These are phyloP conservation scores for Cyrtorhinus lividipennis DNA, from an alignment of 1,140 invertebrate species.

Conservation along the genomic window DNA sequence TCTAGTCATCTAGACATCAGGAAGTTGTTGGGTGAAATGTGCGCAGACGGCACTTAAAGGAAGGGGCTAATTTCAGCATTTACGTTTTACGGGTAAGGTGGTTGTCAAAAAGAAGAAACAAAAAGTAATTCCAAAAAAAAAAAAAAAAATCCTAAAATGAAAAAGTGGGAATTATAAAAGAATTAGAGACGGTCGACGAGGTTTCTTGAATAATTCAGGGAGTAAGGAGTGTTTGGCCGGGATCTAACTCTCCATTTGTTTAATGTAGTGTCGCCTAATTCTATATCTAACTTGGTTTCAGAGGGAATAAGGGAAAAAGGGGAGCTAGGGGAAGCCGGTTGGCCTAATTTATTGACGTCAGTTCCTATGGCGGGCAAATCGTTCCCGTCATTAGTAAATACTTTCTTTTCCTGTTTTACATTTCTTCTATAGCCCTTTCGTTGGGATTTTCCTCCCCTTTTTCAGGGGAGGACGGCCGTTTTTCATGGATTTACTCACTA, in stretches of 20 bases:
- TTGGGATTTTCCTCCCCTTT: background rate
- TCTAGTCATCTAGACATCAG: too few species aligned
- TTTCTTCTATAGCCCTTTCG: background rate
- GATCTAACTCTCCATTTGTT: conserved; percentile 10
- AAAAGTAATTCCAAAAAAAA: too few species aligned
- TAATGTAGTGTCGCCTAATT: conserved; percentile 15
- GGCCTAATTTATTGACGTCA: conserved; percentile 5
- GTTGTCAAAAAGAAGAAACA: too few species aligned
- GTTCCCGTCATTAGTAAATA: conserved; percentile 3
- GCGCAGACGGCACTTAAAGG: too few species aligned
- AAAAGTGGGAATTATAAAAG: conserved; percentile 1
- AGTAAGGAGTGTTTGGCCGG: background rate
- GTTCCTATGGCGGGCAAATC: conserved; percentile 1
- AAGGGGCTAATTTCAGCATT: too few species aligned
- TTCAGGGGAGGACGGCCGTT: too few species aligned
- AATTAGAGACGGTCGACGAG: background rate
- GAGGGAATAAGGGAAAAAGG: background rate
- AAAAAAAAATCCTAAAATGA: background rate
- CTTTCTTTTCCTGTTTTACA: background rate
- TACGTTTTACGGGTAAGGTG: too few species aligned
- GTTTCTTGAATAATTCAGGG: background rate
- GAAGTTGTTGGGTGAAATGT: too few species aligned
- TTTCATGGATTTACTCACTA: background rate
- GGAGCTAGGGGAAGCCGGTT: background rate
- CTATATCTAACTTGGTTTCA: conserved; percentile 1